Conservation (phyloP, 2,797 vertebrate species). For the Sebastes matsubarae region DNA sequence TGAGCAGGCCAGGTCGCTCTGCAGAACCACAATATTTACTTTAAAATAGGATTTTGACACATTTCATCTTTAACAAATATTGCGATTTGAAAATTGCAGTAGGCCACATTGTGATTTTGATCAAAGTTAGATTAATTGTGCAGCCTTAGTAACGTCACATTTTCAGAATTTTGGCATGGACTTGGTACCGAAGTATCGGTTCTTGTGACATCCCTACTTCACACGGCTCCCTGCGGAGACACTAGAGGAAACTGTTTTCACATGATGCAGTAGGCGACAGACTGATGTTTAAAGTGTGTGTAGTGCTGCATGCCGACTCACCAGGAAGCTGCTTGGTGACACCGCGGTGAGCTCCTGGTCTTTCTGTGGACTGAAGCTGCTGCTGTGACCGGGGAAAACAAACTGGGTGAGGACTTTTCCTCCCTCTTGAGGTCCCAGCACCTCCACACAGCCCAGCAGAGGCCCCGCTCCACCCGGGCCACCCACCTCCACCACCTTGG, state of each 20-base stretch:
- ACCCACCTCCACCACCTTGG: slow-evolving; percentile 82
- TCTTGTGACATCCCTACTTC: too few relatives aligned
- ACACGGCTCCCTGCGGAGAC: too few relatives aligned
- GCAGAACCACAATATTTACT: too few relatives aligned
- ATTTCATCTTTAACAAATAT: too few relatives aligned
- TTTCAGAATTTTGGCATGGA: too few relatives aligned
- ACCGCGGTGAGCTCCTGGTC: slow-evolving; percentile 83
- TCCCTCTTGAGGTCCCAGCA: slow-evolving; percentile 84
- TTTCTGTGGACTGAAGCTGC: slow-evolving; percentile 86
- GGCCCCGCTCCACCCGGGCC: slow-evolving; percentile 66
- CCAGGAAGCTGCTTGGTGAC: slow-evolving; percentile 88
- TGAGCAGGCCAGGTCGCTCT: too few relatives aligned
- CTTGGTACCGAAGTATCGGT: too few relatives aligned
- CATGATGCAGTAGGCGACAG: background rate
- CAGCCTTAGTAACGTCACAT: too few relatives aligned
- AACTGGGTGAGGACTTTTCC: slow-evolving; percentile 87
- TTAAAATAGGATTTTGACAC: too few relatives aligned
- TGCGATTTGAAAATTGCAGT: too few relatives aligned
- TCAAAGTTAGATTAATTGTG: too few relatives aligned
- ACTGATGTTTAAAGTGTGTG: background rate
- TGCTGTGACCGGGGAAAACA: slow-evolving; percentile 84
- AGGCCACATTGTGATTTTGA: too few relatives aligned
- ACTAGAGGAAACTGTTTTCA: background rate
- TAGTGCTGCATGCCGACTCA: slow-evolving; percentile 67
- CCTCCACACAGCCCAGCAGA: slow-evolving; percentile 82